A percentile compares a stretch with the other conserved stretches of the same genome.
Evolutionary conservation across 2,888 invertebrate genomes (phyloP).

Genomic region (Lepidochrysops patricia): DNA sequence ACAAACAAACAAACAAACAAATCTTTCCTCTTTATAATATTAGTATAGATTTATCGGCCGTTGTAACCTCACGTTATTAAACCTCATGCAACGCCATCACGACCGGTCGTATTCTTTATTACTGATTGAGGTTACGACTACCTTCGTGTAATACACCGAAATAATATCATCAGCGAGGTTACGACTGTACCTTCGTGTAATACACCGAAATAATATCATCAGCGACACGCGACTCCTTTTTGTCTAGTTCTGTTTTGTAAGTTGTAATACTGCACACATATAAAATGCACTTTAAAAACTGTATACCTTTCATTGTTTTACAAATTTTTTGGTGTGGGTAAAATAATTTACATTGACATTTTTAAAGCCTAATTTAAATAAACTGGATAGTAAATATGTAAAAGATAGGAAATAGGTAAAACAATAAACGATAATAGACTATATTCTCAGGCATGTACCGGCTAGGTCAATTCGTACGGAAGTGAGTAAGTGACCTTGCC

Average conservation of each 20-base stretch:
- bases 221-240: not conserved
- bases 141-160: not conserved
- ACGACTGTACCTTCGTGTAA: not conserved
- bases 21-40: too few species aligned
- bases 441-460: not conserved
- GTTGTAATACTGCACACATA: not conserved
- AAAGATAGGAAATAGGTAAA: too few species aligned
- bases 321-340: too few species aligned
- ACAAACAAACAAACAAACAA: too few species aligned
- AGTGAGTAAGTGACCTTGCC: not conserved
- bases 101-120: constrained; percentile 2
- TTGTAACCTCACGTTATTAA: constrained; percentile 8
- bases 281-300: too few species aligned
- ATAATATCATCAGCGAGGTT: not conserved
- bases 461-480: constrained; percentile 1
- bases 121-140: not conserved
- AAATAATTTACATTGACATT: too few species aligned
- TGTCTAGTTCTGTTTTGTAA: not conserved
- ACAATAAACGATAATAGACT: not conserved
- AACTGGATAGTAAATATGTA: too few species aligned
- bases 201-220: not conserved
- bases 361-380: too few species aligned
- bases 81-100: constrained; percentile 3
- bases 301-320: too few species aligned
- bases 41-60: not conserved